Conservation (phyloP, 2,888 invertebrate genomes). For the Hemaris fuciformis region DNA sequence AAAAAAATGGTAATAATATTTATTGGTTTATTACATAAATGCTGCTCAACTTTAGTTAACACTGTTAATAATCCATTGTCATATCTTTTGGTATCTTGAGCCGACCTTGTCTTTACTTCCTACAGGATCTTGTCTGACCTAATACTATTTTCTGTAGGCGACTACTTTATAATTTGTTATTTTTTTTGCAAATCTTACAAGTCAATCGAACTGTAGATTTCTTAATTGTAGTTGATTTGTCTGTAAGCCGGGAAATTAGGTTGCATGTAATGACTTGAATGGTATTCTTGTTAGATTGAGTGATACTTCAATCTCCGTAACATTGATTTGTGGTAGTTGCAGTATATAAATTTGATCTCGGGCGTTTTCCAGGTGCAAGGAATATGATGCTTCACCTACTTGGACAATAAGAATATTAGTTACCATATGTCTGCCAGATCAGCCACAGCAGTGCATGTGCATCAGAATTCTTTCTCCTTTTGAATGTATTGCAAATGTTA, state of each 20-base stretch:
- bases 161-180: no score
- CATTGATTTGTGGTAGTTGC: conserved; percentile 19
- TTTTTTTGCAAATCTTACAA: no score
- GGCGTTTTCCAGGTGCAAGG: conserved; percentile 30
- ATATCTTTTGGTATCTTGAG: no score
- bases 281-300: background rate
- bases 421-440: conserved; percentile 56
- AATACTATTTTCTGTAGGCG: no score
- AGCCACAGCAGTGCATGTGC: conserved; percentile 43
- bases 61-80: no score
- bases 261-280: background rate
- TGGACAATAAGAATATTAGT: conserved; percentile 67
- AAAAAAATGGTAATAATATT: background rate
- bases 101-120: no score
- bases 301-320: background rate
- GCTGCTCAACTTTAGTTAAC: no score
- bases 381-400: conserved; percentile 37
- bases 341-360: conserved; percentile 24
- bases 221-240: background rate
- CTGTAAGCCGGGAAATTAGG: background rate
- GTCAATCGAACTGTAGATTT: background rate
- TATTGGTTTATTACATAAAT: no score
- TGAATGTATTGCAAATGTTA: background rate
- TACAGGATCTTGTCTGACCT: no score
- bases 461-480: conserved; percentile 26